Base-by-base conservation (phyloP, 2,113 vertebrate species). In the Jaculus jaculus region DNA sequence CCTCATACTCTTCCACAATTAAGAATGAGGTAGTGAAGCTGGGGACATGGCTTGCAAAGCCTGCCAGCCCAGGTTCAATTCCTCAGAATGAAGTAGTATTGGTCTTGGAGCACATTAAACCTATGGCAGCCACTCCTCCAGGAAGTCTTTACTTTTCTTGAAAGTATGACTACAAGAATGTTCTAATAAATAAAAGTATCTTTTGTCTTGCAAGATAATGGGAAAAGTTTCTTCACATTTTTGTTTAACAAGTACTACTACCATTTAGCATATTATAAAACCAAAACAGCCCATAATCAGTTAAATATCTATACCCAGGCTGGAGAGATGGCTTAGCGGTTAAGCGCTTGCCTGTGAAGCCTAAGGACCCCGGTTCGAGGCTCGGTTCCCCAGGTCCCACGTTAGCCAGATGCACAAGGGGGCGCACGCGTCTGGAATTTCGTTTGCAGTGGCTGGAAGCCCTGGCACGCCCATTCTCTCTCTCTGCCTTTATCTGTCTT, bases 251-350 rank as follows among this genome's bases (percentile, higher is more conserved):
- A 63, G 85, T 17, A 87, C 20, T 93, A 39, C 12, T 37, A n/a
- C 3, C 9, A 82, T 94, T 91, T 71, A 34, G 82, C 34, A 73
- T 39, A 90, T 68, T 84, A 66, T 71, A 73, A 54, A 61, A 90
- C 66, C 28, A 85, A 86, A 95, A 78, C 18, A 30, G 54, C 77
- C 51, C 30, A 74, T 39, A 84, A 84, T 60, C 42, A 18, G 39
- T 91, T 2, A 90, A 7, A 87, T 7, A n/a, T 66, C 63, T 78
- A 66, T 81, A 85, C 7, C 34, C 26, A n/a, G n/a, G n/a, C n/a
- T n/a, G n/a, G n/a, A n/a, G n/a, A n/a, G n/a, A n/a, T n/a, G n/a
- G n/a, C n/a, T n/a, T n/a, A n/a, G n/a, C n/a, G n/a, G n/a, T n/a
- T n/a, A n/a, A n/a, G n/a, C n/a, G n/a, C n/a, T n/a, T n/a, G n/a